phyloP scores from a whole-genome alignment of 2,797 vertebrate genomes.

The Nasua narica region DNA sequence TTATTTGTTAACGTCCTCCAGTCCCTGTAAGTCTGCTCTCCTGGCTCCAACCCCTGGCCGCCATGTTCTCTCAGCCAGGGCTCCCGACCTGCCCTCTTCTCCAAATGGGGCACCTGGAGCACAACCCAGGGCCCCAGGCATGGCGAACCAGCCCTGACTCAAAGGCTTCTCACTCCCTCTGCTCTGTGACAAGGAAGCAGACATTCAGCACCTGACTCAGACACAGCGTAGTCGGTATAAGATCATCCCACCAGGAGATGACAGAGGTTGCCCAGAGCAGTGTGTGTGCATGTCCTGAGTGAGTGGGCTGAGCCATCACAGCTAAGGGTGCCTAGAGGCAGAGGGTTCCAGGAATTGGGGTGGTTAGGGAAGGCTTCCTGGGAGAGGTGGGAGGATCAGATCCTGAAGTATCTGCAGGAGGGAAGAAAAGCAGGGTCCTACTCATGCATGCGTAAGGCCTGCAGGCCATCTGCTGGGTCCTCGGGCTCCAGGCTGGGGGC shows the following conservation, averaged over 20 bases:
- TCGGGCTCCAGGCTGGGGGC: background rate
- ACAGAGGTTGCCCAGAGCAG: background rate
- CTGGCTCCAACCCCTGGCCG: background rate
- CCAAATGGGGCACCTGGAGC: background rate
- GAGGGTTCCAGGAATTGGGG: background rate
- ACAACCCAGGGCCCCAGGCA: background rate
- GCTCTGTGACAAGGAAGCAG: background rate
- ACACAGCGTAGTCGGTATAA: background rate
- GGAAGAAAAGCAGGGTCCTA: background rate
- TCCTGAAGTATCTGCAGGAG: background rate
- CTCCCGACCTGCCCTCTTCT: background rate
- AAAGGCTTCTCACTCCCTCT: background rate
- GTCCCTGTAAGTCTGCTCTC: background rate
- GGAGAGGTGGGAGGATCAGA: background rate
- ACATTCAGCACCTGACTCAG: background rate
- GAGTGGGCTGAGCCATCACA: background rate
- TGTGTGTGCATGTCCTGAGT: background rate
- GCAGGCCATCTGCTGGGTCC: background rate
- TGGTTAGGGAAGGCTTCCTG: background rate
- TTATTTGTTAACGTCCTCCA: slow-evolving; percentile 39
- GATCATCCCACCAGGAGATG: background rate
- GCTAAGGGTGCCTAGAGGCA: background rate
- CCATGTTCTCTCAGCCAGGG: background rate
- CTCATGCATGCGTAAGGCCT: background rate
- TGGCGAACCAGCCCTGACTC: background rate